Conservation (phyloP, 2,113 vertebrate species). For the Sceloporus undulatus region DNA sequence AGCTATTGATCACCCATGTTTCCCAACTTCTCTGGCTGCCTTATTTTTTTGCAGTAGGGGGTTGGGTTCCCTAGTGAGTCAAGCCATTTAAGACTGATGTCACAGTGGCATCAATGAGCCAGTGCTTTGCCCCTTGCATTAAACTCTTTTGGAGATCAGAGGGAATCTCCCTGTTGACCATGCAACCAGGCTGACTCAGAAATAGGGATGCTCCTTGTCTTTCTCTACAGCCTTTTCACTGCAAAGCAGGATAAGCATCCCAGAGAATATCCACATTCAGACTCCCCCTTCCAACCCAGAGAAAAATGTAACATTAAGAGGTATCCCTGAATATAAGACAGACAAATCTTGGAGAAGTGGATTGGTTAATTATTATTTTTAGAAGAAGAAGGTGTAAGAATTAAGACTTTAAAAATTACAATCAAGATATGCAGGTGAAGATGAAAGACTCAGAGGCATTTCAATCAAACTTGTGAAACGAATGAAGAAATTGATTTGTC, state of each 20-base stretch:
- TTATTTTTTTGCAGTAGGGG: not conserved
- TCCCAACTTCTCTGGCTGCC: not conserved
- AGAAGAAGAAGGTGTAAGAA: not conserved
- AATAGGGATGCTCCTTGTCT: not conserved
- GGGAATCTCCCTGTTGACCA: slow-evolving; percentile 2
- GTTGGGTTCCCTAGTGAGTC: not conserved
- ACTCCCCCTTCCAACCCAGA: not conserved
- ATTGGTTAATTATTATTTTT: slow-evolving; percentile 20
- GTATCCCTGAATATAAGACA: not conserved
- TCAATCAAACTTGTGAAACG: not conserved
- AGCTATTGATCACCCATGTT: not conserved
- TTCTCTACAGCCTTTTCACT: not conserved
- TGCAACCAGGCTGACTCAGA: not conserved
- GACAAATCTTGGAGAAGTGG: not conserved
- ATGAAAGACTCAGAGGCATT: not conserved
- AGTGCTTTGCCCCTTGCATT: not conserved
- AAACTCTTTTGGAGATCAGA: not conserved
- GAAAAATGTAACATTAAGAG: not conserved
- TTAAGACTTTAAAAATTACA: slow-evolving; percentile 9
- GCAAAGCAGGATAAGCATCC: too few species aligned
- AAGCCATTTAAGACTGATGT: not conserved
- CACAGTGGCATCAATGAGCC: not conserved
- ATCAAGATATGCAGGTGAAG: not conserved
- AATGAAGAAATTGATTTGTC: slow-evolving; percentile 1
- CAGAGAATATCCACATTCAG: too few species aligned